A percentile compares a stretch with the other conserved stretches of the same genome.
Evolutionary conservation across 1,140 invertebrate species (phyloP).

Genomic region (Drosophila kurseongensis): DNA sequence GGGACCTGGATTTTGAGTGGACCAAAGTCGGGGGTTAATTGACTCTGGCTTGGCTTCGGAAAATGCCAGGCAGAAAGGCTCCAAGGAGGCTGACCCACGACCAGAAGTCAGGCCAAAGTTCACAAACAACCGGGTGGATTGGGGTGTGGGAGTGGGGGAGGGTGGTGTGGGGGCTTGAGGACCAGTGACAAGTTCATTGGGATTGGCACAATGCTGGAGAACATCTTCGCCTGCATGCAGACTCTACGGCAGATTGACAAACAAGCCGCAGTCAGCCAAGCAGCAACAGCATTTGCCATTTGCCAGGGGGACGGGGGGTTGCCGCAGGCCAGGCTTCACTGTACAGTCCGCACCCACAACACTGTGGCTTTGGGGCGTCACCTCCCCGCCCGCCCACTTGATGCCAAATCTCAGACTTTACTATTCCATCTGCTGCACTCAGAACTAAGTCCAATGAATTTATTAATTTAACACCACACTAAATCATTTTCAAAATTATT

Average conservation of each 20-base stretch:
- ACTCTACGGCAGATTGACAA: constrained; percentile 77
- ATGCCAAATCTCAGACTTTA: constrained; percentile 8
- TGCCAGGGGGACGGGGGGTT: background rate
- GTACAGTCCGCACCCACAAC: constrained; percentile 26
- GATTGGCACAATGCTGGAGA: constrained; percentile 60
- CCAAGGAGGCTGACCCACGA: constrained; percentile 24
- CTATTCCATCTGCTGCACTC: background rate
- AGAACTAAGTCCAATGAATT: background rate
- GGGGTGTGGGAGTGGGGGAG: background rate
- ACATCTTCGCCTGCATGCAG: constrained; percentile 53
- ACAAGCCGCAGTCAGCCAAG: constrained; percentile 77
- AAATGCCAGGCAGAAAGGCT: constrained; percentile 31
- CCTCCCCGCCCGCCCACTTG: background rate
- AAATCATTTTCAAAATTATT: too few relatives aligned
- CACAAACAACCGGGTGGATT: constrained; percentile 13
- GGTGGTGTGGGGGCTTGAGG: background rate
- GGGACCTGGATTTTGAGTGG: background rate
- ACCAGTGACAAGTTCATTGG: constrained; percentile 60
- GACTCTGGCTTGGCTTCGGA: constrained; percentile 48
- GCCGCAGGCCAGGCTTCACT: constrained; percentile 40
- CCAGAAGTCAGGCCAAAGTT: constrained; percentile 39
- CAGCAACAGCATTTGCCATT: constrained; percentile 67
- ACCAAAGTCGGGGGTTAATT: constrained; percentile 53
- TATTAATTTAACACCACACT: too few relatives aligned
- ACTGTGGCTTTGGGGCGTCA: constrained; percentile 11